Evolutionary conservation across 2,113 vertebrate genomes (phyloP), one percentile per base, ranked within the genome.

Genomic region (Copsychus sechellarum): DNA sequence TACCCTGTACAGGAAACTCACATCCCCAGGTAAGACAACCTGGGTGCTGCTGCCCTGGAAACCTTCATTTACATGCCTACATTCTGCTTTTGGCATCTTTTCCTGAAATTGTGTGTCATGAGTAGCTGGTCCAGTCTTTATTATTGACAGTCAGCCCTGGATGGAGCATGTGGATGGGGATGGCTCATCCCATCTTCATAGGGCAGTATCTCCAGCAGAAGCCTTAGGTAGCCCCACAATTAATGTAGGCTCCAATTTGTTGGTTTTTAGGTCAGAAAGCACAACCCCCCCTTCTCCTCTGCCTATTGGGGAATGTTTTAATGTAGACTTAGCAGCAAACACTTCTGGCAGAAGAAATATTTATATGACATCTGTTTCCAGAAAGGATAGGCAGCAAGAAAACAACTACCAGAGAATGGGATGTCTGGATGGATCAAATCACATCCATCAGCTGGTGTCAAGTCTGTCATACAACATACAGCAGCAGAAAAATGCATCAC

Each of bases 241-340:
- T 51, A 70, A 70, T 0, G 1, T 0, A 50, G 56, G 14, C 20
- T 43, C 45, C 23, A 53, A 22, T n/a, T 18, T 50, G 38, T 47
- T 33, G 34, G 14, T 5, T 77, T 88, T 84, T 29, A 78, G 56
- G 77, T 50, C 56, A 81, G 51, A 80, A 92, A 67, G 24, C 60
- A 47, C 5, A 58, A 12, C 7, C 5, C 29, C 29, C 8, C 6
- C 16, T 38, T 57, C 61, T 65, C 3, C 22, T 48, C 43, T 66
- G 34, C 53, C 43, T 57, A 16, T 11, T 50, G 33, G n/a, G 28
- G 51, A 74, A 47, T 34, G 60, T 18, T 81, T 58, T 58, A 42
- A 66, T 6, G 14, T 1, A 82, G 28, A 19, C 9, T 28, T 6
- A 80, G 56, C 45, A 88, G 60, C 33, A 70, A 78, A 71, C 3